Evolutionary conservation across 2,113 vertebrate genomes (phyloP).

Genomic region (Saguinus imperator): DNA sequence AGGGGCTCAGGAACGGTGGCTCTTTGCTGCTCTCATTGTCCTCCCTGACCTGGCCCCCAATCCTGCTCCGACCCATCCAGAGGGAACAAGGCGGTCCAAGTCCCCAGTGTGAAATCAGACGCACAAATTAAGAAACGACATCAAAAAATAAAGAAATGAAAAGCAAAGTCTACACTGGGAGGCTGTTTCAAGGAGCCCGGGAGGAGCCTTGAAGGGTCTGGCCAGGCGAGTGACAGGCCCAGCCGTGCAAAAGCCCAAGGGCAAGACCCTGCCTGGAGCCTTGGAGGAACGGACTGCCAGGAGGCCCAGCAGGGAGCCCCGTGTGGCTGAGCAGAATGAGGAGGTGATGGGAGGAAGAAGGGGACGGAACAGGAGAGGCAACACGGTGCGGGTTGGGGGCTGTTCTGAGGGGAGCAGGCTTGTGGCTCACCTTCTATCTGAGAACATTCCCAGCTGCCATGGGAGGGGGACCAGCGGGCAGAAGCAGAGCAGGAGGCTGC

Average conservation of each 20-base stretch:
- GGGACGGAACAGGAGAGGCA: background rate
- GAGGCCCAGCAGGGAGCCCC: background rate
- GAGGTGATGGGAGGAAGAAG: too few species aligned
- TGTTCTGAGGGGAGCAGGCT: background rate
- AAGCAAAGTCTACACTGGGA: background rate
- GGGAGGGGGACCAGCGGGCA: background rate
- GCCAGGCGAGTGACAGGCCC: too few species aligned
- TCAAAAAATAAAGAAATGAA: background rate
- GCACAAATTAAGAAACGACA: rapidly evolving
- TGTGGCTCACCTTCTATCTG: too few species aligned
- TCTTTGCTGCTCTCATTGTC: background rate
- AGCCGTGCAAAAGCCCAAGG: background rate
- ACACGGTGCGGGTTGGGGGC: too few species aligned
- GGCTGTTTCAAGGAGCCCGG: background rate
- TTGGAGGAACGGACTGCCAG: background rate
- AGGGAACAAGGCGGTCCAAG: background rate
- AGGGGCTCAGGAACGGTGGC: background rate
- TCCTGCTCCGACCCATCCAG: rapidly evolving
- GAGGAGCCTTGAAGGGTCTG: too few species aligned
- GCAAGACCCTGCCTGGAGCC: background rate
- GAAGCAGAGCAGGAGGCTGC: too few species aligned
- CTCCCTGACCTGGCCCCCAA: too few species aligned
- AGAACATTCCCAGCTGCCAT: background rate
- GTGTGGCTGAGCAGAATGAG: background rate
- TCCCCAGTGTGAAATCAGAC: background rate